Base-by-base conservation (phyloP, 2,797 vertebrate species). In the Darevskia nairensis region DNA sequence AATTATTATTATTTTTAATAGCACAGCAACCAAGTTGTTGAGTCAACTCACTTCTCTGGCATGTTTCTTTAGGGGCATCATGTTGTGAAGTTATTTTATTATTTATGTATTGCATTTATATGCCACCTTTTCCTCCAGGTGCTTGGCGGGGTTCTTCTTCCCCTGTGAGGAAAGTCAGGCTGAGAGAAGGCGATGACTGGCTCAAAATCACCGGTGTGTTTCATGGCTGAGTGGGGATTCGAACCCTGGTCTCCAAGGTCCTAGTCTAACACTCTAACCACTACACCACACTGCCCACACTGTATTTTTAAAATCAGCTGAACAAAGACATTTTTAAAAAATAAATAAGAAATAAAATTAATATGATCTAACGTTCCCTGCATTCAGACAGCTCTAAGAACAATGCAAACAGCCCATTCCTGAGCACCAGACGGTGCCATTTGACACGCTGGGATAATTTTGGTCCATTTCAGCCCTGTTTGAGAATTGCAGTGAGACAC, bases 401-500 rank as follows among this genome's bases (percentile, higher is more conserved):
- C 66, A 8, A 66, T 89, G 89, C 46, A 81, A 92, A 69, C 29
- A 89, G 41, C 50, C 88, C 78, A 13, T 79, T 83, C 6, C 76
- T 25, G 39, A 93, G 35, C 35, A 35, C 35, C 35, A 35, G 35
- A 35, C 2, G 35, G 35, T 35, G 35, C 61, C 50, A 17, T 27
- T 93, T 84, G 9, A 89, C 86, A 90, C 6, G 2, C 10, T 15
- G 35, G 29, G 64, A 44, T n/a, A 21, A n/a, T 68, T 79, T 15
- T 9, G 46, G 21, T 19, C 35, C 0, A 0, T 19, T 59, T 8
- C n/a, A 3, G 3, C n/a, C n/a, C n/a, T 6, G 4, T 61, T 3
- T 11, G 55, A 0, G 13, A 80, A 46, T 1, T 3, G 25, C 29
- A 35, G 11, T 4, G 13, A 83, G 35, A 66, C 35, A 41, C 4